Evolutionary conservation across 30 jellyfish, hydroid and myxozoan genomes (phyloP).

Genomic region (Haliclystus octoradiatus): DNA sequence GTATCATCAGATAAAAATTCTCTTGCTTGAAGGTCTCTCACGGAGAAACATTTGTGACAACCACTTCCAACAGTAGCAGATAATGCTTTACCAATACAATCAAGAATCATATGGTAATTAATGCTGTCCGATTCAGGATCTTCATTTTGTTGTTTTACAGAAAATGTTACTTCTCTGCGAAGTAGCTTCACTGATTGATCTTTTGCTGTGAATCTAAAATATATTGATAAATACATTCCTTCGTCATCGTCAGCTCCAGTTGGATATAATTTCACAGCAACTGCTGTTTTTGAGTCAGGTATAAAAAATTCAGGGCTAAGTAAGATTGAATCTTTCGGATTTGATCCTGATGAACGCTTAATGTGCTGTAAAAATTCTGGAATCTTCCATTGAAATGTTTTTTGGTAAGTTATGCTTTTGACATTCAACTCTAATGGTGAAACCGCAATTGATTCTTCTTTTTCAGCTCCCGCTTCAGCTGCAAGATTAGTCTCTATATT

Average conservation of each 20-base stretch:
- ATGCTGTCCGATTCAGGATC: background rate
- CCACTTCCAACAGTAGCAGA: conserved; percentile 1
- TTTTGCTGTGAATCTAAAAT: background rate
- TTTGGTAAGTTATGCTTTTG: background rate
- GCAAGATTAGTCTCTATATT: background rate
- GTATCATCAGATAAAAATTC: background rate
- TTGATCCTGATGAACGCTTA: background rate
- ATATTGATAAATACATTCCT: background rate
- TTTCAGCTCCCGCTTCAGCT: background rate
- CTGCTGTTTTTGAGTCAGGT: background rate
- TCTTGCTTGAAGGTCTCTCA: background rate
- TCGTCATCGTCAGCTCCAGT: background rate
- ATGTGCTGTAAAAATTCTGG: background rate
- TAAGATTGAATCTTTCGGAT: background rate
- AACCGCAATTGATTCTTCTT: background rate
- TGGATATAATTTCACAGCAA: background rate
- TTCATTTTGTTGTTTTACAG: background rate
- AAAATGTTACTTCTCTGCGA: background rate
- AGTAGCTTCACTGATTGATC: background rate
- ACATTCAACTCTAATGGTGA: background rate
- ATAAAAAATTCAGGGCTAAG: background rate
- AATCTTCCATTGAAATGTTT: background rate
- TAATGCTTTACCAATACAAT: background rate
- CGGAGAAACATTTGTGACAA: background rate
- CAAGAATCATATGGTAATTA: background rate